Evolutionary conservation across 2,113 vertebrate species (phyloP).

Genomic region (Pandion haliaetus): DNA sequence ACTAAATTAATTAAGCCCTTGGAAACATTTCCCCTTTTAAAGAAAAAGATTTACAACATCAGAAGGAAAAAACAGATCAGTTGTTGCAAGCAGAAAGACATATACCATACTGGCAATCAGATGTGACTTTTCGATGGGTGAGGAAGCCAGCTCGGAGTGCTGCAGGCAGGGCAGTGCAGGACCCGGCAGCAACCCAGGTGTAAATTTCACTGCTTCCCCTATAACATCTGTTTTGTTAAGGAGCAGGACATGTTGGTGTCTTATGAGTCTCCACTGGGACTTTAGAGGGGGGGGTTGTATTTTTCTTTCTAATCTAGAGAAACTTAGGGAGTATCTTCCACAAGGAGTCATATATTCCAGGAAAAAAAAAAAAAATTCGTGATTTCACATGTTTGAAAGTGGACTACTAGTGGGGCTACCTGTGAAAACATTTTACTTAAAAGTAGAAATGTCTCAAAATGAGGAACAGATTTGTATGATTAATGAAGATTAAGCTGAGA

Average conservation of each 20-base stretch:
- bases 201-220: neutral
- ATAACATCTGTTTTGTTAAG: neutral
- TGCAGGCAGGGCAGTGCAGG: neutral
- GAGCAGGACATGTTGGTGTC: neutral
- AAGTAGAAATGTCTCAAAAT: neutral
- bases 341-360: neutral
- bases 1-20: neutral
- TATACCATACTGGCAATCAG: neutral
- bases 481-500: slow-evolving; percentile 5
- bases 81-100: neutral
- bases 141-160: neutral
- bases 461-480: neutral
- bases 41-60: neutral
- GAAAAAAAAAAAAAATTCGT: neutral
- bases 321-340: neutral
- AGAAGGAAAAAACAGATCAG: neutral
- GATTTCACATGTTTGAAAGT: neutral
- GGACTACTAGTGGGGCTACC: neutral
- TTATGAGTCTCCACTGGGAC: neutral
- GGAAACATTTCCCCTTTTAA: neutral
- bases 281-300: neutral
- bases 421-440: neutral
- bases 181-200: fast-evolving
- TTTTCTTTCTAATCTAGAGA: neutral
- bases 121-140: neutral